phyloP scores from a whole-genome alignment of 1,140 invertebrate species.

The Mycetomoellerius zeteki region DNA sequence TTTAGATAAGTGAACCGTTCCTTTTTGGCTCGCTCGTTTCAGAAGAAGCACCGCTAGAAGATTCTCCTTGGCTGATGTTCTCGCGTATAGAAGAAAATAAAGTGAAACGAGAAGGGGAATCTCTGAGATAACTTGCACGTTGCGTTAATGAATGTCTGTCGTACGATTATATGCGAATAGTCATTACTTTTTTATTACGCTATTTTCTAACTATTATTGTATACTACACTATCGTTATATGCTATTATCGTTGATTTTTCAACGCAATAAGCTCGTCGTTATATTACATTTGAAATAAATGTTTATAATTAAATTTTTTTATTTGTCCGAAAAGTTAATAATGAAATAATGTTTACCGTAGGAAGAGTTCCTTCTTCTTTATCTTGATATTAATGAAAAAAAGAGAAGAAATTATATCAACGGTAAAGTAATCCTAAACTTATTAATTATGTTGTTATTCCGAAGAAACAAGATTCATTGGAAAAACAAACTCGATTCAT shows the following conservation, averaged over 20 bases:
- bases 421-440: neutral
- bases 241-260: neutral
- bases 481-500: constrained; percentile 40
- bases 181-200: constrained; percentile 10
- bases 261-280: neutral
- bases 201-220: constrained; percentile 14
- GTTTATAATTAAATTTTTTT: neutral
- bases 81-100: constrained; percentile 33
- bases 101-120: constrained; percentile 21
- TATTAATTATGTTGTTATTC: neutral
- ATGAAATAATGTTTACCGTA: neutral
- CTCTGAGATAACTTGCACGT: constrained; percentile 34
- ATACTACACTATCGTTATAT: neutral
- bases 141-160: constrained; percentile 40
- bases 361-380: neutral
- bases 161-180: constrained; percentile 32
- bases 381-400: neutral
- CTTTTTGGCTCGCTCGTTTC: constrained; percentile 77
- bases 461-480: neutral
- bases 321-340: neutral
- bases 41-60: constrained; percentile 27
- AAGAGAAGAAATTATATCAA: neutral
- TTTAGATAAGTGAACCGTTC: constrained; percentile 85
- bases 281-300: neutral
- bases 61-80: constrained; percentile 31